Evolutionary conservation across 64 coral and sea anemone species (phyloP).

Genomic region (Orbicella faveolata): DNA sequence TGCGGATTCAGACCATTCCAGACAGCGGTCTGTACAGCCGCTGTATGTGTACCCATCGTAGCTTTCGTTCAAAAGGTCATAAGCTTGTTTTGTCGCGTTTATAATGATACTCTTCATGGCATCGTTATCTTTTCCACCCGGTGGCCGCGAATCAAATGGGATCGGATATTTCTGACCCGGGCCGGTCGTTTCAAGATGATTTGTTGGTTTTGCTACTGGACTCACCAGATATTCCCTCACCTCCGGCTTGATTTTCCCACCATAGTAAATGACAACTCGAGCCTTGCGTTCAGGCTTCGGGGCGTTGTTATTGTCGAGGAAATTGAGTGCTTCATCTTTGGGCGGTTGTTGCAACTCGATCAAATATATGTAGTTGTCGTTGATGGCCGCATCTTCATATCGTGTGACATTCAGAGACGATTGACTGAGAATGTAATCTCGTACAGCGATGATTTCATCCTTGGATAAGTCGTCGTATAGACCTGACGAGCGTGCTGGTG

Average conservation of each 20-base stretch:
- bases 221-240: constrained; percentile 62
- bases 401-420: constrained; percentile 50
- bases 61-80: constrained; percentile 52
- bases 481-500: constrained; percentile 39
- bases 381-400: constrained; percentile 47
- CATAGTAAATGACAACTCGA: constrained; percentile 56
- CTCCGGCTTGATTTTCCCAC: constrained; percentile 16
- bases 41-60: constrained; percentile 65
- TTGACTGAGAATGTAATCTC: constrained; percentile 67
- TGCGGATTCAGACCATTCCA: background rate
- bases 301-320: constrained; percentile 49
- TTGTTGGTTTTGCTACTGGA: constrained; percentile 31
- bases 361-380: constrained; percentile 58
- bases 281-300: constrained; percentile 54
- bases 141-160: constrained; percentile 41
- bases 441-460: constrained; percentile 73
- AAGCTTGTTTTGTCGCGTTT: constrained; percentile 17
- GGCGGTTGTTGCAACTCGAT: constrained; percentile 71
- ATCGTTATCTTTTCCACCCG: background rate
- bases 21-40: constrained; percentile 60
- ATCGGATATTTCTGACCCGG: constrained; percentile 44
- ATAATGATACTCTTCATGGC: constrained; percentile 4
- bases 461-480: constrained; percentile 72
- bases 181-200: background rate
- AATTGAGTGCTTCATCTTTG: constrained; percentile 56